Evolutionary conservation across 2,888 invertebrate genomes (phyloP), one percentile per base, ranked within the genome.

Genomic region (Drosophila histrio): DNA sequence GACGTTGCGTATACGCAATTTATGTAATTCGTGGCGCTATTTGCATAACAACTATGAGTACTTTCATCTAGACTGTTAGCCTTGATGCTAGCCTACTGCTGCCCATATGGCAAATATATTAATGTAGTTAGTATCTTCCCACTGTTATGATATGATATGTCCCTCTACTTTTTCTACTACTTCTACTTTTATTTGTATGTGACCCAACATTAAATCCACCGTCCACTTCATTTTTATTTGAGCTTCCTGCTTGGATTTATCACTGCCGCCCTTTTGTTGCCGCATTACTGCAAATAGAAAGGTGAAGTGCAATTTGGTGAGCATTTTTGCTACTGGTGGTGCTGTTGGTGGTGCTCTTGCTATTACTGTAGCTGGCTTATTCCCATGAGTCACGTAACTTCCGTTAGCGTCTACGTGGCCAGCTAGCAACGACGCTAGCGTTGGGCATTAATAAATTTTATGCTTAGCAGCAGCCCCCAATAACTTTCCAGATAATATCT

Each of bases 401-500:
- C 87, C 87, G 82, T 80, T 76, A 74, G 71, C 62, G 54, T 47
- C 71, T 74, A 77, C 76, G 76, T 77, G 76, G 71, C 70, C 60
- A 49, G 67, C 58, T 49, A 39, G 43, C 13, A 52, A 30, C 15
- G 38, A 38, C 73, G 36, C 77, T 87, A n/a, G n/a, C 63, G 57
- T 70, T 66, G 70, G 70, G 82, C 70, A 87, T 82, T 82, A 85
- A 82, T 82, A 82, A 82, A 82, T 82, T 87, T 85, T 79, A 82
- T 87, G 82, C 82, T 82, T 75, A 85, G 82, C 78, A 65, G 67
- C 74, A 59, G 64, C 58, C 71, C 52, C 84, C 84, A 87, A 82
- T 87, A 82, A 87, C 85, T 82, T 81, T 65, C 36, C 72, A 67
- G 85, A 87, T 82, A 82, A 82, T 82, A 87, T 82, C 87, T 85